Base-by-base conservation (phyloP, 2,797 vertebrate genomes). In the Carapus acus region DNA sequence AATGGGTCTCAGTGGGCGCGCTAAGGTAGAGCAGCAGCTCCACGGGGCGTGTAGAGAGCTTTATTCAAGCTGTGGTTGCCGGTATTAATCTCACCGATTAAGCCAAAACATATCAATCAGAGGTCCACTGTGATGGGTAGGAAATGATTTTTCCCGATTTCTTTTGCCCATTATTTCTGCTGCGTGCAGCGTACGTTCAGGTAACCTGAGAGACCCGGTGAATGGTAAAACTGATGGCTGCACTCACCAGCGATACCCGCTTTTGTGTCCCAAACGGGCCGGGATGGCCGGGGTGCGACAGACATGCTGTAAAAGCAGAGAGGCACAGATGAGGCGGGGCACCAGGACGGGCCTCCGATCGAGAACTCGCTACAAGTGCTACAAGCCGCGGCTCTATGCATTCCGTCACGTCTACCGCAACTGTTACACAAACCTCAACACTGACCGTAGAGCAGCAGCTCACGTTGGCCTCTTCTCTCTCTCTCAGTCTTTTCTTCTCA, bases 341-440 rank as follows among this genome's bases (percentile, higher is more conserved):
- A 71, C 62, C 62, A 59, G 64, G 23, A 49, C 60, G 59, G 54
- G 65, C 48, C 62, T 73, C 54, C 58, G 65, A 21, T 57, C 58
- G 49, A 62, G 43, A 73, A 56, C 62, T 60, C 65, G n/a, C 64
- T 70, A 58, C 49, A 78, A 76, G 66, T 38, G 62, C 58, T 79
- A 75, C 71, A 84, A 75, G 67, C 78, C 77, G 80, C 58, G 52
- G 83, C 80, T 83, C 85, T 89, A 88, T 91, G 88, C 87, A 90
- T 87, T 84, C 79, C 82, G 78, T 54, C 75, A 80, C 64, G 67
- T 71, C 68, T 65, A 75, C 76, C 73, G 67, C 71, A 77, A 79
- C 69, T 69, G 60, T 74, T 76, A 58, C 43, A 69, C 55, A 41
- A 80, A 75, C 74, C 76, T 80, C 79, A 78, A 38, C 33, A 66